Base-by-base conservation (phyloP, 2,113 vertebrate genomes). In the Notechis scutatus region DNA sequence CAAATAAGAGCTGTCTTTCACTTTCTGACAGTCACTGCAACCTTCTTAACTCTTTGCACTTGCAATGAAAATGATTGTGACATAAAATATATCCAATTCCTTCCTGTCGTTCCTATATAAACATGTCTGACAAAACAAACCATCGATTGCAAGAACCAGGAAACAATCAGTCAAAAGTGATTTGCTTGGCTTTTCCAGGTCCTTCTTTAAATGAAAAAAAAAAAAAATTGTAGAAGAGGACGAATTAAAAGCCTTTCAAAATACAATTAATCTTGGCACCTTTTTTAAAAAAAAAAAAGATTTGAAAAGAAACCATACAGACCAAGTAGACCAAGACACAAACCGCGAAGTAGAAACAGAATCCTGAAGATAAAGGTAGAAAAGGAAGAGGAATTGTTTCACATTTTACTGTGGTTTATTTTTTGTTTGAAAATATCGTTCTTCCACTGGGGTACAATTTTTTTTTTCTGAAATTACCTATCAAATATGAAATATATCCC, bases 151-250 rank as follows among this genome's bases (percentile, higher is more conserved):
- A 47, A 85, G 64, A 81, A 90, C 88, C 88, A 86, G 91, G 92
- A 95, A 95, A 50, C 4, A n/a, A 95, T 64, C 23, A 74, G 88
- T 87, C n/a, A 91, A 56, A 21, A 91, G 94, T 18, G 18, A 87
- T 42, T 54, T 42, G 81, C 34, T 59, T 34, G 55, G 23, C 23
- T 24, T 90, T 90, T 74, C 26, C 42, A 52, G 61, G 47, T 69
- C 61, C 45, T 47, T 4, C 34, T 20, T 29, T 81, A 29, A 86
- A 87, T 23, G 4, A 24, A 29, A 45, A 91, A 56, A 50, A 14
- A 29, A 23, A 45, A 57, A 21, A 57, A 57, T 56, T 8, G 18
- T 18, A 12, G 39, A 9, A 39, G 54, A 34, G 21, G 54, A 20
- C 1, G 2, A 34, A 56, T 88, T 57, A 74, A 74, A 23, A 57